Base-by-base conservation (phyloP, 2,888 invertebrate species). In the Pseudococcus jackbeardsleyi region DNA sequence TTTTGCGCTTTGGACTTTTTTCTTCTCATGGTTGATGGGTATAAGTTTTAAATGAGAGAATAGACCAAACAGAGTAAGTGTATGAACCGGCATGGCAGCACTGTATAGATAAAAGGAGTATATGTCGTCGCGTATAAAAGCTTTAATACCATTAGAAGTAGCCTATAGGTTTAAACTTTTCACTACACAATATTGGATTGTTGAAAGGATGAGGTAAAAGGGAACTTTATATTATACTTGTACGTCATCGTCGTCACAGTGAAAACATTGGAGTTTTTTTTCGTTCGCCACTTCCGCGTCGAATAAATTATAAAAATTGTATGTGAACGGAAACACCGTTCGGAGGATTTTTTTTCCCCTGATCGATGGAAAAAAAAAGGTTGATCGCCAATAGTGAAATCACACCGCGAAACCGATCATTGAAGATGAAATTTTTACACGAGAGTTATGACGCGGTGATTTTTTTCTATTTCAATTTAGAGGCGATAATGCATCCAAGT, bases 1-100 rank as follows among this genome's bases (percentile, higher is more conserved):
- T 79, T 79, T 79, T 46, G 42, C 42, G 42, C 79, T 79, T 79
- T 79, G 42, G 79, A 79, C 79, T 79, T 79, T 79, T 79, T 79
- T 79, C 26, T 79, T 79, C 42, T 42, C n/a, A 33, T 33, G 46
- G 39, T 79, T 79, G 26, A 72, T 26, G 26, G 68, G 33, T 72
- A 33, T 64, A 59, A 64, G 64, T 72, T 72, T 72, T 72, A 72
- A 72, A 72, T 72, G 68, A 72, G 68, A 26, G 68, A 72, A 33
- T 11, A 72, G 68, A 72, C 68, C 26, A 72, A 72, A 59, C 19
- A n/a, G 19, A 59, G 59, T 59, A 19, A 59, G 59, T 59, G 59
- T 59, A 59, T 59, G 59, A 59, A 19, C 59, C 19, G 68, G 64
- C 12, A 64, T 22, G 22, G 59, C 22, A 64, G 22, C 9, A 0